Percentiles rank a stretch among this genome's conserved stretches.
Conservation (phyloP, 2,113 vertebrate genomes). For the Sylvilagus bachmani region DNA sequence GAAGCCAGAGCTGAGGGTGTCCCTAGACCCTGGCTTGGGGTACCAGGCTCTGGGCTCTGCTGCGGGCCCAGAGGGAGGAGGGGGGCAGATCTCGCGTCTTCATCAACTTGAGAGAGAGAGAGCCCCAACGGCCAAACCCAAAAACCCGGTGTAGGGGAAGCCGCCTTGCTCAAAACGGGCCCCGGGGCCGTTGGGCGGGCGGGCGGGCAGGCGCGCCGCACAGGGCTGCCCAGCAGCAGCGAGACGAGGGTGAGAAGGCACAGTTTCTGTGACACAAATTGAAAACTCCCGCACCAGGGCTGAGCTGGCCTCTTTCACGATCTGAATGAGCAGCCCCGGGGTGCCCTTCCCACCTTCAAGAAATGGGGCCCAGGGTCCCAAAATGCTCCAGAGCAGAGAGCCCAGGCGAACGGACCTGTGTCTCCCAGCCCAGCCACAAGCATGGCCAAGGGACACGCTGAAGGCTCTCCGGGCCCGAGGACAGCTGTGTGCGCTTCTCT, state of each 20-base stretch:
- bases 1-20: no score
- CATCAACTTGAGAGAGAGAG: constrained; percentile 71
- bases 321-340: constrained; percentile 70
- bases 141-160: not conserved
- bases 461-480: not conserved
- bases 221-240: not conserved
- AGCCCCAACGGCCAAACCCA: not conserved
- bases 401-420: not conserved
- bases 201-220: constrained; percentile 49
- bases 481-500: not conserved
- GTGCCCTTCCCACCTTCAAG: not conserved
- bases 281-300: constrained; percentile 57
- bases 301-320: constrained; percentile 57
- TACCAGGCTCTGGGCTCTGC: not conserved
- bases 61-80: not conserved
- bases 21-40: not conserved
- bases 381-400: constrained; percentile 56
- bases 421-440: not conserved
- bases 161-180: constrained; percentile 66
- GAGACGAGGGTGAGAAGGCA: not conserved
- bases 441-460: not conserved
- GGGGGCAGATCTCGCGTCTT: not conserved
- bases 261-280: constrained; percentile 83
- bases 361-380: not conserved
- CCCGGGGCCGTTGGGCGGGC: constrained; percentile 36